These are phyloP conservation scores for Toxostoma redivivum DNA, from an alignment of 2,113 vertebrate species.

Conservation along the genomic window DNA sequence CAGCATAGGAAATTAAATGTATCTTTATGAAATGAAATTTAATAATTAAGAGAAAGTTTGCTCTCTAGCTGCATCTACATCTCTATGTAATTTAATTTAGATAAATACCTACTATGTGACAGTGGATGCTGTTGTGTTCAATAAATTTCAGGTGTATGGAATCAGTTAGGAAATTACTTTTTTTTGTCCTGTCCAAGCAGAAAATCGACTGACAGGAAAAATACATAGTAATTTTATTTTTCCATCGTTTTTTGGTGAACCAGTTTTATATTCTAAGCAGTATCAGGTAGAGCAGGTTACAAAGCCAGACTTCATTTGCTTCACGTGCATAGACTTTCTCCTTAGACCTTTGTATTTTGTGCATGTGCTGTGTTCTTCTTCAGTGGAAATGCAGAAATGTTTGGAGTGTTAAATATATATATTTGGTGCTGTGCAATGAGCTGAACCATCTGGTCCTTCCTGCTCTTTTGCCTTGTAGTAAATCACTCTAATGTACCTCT, in stretches of 20 bases:
- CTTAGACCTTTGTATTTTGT: neutral
- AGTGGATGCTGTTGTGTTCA: fast-evolving
- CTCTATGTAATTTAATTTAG: neutral
- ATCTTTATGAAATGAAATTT: neutral
- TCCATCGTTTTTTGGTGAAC: neutral
- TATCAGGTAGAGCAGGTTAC: neutral
- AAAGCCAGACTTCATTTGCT: neutral
- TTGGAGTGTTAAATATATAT: neutral
- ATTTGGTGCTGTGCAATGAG: neutral
- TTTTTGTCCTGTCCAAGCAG: slow-evolving; percentile 11
- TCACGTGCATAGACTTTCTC: neutral
- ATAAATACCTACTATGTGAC: neutral
- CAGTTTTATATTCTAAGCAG: neutral
- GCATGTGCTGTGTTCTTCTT: neutral
- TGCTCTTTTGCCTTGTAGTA: neutral
- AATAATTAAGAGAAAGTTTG: neutral
- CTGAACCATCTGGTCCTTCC: neutral
- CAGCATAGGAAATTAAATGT: neutral
- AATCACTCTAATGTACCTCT: neutral
- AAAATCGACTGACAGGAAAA: neutral
- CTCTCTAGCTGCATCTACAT: neutral
- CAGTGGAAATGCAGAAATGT: neutral
- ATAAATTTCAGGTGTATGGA: neutral
- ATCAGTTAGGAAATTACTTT: neutral
- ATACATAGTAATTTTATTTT: neutral